Evolutionary conservation across 2,888 invertebrate genomes (phyloP), one percentile per base, ranked within the genome.

Genomic region (Mythimna vitellina): DNA sequence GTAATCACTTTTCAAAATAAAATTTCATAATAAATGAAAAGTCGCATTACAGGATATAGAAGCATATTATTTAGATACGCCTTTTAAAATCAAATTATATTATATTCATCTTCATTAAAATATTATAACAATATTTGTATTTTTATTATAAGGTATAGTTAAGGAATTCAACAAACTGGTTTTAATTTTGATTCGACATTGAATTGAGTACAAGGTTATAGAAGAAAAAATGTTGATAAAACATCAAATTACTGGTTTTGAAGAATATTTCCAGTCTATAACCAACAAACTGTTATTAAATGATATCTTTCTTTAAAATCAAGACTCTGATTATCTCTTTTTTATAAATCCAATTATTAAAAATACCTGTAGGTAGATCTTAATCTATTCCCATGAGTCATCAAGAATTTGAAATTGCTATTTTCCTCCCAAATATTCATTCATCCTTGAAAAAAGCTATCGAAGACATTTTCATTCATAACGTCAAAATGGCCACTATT

Each of bases 191-290:
- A 58, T 62, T 71, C 78, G 82, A 83, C 87, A 87, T 88, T 90
- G 87, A 88, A 86, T 86, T 81, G 71, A 64, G 79, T 76, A 76
- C 79, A 80, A 86, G 86, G 84, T 78, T 80, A 71, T 61, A 17
- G 46, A 70, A n/a, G 49, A 74, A 80, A 76, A 81, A 74, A 67
- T 65, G 12, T 57, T 82, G 60, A 76, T 70, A 63, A 70, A 53
- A 58, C 54, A 58, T 54, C 29, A 53, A 77, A 61, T 67, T 61
- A 77, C 64, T 29, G 71, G 70, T 73, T 81, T 76, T 46, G 12
- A 57, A 65, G 22, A 49, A 35, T 76, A 17, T 67, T 60, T n/a
- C 8, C 35, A 64, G 35, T n/a, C 46, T 70, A 25, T 22, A 57
- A 70, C 17, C n/a, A 25, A 22, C 7, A 71, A 61, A 71, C 38